A percentile compares a stretch with the other conserved stretches of the same genome.
These are phyloP conservation scores for Corbicula japonica DNA, from an alignment of 2,888 invertebrate genomes.

Conservation along the genomic window DNA sequence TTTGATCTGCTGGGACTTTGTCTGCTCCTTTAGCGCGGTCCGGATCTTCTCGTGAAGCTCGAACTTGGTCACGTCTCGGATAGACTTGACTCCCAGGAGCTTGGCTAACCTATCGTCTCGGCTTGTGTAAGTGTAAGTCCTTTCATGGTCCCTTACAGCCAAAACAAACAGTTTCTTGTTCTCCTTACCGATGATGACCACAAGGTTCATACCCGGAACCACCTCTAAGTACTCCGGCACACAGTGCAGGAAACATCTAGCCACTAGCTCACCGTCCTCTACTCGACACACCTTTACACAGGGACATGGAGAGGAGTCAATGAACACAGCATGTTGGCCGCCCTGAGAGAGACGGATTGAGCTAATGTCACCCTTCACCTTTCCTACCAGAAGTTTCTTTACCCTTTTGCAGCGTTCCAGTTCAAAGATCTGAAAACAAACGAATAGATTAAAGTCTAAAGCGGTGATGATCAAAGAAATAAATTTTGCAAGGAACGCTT, in stretches of 20 bases:
- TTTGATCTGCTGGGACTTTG: conserved; percentile 56
- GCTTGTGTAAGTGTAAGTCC: conserved; percentile 30
- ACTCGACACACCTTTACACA: conserved; percentile 66
- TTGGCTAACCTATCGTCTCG: conserved; percentile 29
- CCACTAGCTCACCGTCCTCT: conserved; percentile 46
- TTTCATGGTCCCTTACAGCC: conserved; percentile 48
- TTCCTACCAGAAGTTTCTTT: conserved; percentile 45
- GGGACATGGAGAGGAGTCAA: conserved; percentile 49
- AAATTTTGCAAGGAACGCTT: no score
- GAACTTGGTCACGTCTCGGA: conserved; percentile 6
- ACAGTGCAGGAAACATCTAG: conserved; percentile 52
- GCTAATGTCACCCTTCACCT: conserved; percentile 35
- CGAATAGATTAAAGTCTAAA: no score
- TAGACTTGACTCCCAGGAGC: conserved; percentile 36
- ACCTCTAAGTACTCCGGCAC: conserved; percentile 61
- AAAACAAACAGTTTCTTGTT: conserved; percentile 58
- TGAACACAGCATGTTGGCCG: conserved; percentile 63
- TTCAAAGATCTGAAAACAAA: conserved; percentile 56
- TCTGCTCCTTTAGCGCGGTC: conserved; percentile 51
- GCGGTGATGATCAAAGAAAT: no score
- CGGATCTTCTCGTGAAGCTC: conserved; percentile 44
- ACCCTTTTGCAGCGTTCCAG: conserved; percentile 52
- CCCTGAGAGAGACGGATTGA: conserved; percentile 53
- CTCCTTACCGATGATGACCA: conserved; percentile 59
- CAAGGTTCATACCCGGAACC: conserved; percentile 53